These are phyloP conservation scores for Dexiosoma caninum DNA, from an alignment of 2,888 invertebrate species.

Conservation along the genomic window DNA sequence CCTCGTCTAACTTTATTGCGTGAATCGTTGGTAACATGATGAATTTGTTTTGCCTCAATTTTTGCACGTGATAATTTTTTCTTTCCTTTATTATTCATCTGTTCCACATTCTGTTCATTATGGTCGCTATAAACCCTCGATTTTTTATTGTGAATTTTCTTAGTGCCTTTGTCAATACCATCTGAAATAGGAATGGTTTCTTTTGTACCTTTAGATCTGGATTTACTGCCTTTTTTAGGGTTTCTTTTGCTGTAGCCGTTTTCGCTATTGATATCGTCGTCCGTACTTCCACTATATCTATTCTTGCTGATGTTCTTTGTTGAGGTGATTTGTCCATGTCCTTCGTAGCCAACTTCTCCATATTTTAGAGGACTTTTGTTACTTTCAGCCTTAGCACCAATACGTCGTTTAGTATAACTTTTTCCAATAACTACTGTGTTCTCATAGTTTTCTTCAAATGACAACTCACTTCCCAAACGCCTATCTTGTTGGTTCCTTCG, in stretches of 20 bases:
- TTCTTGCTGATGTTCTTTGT: background rate
- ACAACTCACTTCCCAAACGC: background rate
- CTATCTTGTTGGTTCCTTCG: too few relatives aligned
- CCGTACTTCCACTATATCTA: background rate
- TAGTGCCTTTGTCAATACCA: too few relatives aligned
- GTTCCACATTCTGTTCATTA: background rate
- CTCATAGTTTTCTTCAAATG: background rate
- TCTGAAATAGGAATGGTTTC: too few relatives aligned
- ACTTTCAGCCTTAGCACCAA: background rate
- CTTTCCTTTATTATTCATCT: background rate
- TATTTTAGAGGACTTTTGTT: background rate
- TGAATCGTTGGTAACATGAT: conserved; percentile 40
- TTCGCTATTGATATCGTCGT: background rate
- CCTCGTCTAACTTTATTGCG: conserved; percentile 55
- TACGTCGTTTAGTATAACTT: background rate
- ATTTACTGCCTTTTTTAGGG: too few relatives aligned
- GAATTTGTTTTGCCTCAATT: background rate
- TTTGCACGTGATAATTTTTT: background rate
- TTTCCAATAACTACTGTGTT: background rate
- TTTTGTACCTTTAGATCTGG: too few relatives aligned
- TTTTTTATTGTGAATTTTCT: too few relatives aligned
- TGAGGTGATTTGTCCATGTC: background rate
- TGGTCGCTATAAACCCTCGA: background rate
- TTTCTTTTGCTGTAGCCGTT: background rate
- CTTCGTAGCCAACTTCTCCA: background rate